phyloP scores from a whole-genome alignment of 2,888 invertebrate genomes.

The Eristalis pertinax region DNA sequence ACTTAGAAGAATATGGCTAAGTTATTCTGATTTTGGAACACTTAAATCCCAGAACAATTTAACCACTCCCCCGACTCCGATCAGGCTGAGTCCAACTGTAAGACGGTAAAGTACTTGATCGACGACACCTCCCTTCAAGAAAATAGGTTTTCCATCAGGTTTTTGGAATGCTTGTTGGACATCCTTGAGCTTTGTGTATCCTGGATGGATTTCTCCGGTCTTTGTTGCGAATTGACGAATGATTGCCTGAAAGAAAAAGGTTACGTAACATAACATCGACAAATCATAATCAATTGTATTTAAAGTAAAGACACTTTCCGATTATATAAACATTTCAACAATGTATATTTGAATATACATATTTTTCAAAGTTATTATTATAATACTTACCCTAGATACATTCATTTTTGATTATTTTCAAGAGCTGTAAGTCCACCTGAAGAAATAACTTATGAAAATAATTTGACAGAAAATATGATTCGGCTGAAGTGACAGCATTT shows the following conservation, averaged over 20 bases:
- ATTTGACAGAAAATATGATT: slow-evolving; percentile 55
- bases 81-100: slow-evolving; percentile 78
- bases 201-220: slow-evolving; percentile 76
- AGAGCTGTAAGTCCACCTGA: background rate
- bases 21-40: slow-evolving; percentile 76
- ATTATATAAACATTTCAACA: background rate
- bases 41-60: slow-evolving; percentile 78
- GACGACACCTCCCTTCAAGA: slow-evolving; percentile 82
- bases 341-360: background rate
- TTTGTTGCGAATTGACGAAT: slow-evolving; percentile 78
- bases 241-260: slow-evolving; percentile 76
- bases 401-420: slow-evolving; percentile 74
- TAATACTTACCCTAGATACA: slow-evolving; percentile 78
- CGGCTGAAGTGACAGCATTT: background rate
- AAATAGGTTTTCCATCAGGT: slow-evolving; percentile 82
- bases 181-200: slow-evolving; percentile 74
- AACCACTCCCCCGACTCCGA: slow-evolving; percentile 77
- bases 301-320: background rate
- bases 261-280: slow-evolving; percentile 76
- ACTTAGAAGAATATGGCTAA: slow-evolving; percentile 20
- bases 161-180: slow-evolving; percentile 78
- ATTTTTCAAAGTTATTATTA: background rate
- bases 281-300: background rate
- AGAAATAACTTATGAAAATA: slow-evolving; percentile 1
- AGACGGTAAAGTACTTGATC: slow-evolving; percentile 82